These are phyloP conservation scores for Hesperophylax magnus DNA, from an alignment of 1,140 invertebrate genomes.

Conservation along the genomic window DNA sequence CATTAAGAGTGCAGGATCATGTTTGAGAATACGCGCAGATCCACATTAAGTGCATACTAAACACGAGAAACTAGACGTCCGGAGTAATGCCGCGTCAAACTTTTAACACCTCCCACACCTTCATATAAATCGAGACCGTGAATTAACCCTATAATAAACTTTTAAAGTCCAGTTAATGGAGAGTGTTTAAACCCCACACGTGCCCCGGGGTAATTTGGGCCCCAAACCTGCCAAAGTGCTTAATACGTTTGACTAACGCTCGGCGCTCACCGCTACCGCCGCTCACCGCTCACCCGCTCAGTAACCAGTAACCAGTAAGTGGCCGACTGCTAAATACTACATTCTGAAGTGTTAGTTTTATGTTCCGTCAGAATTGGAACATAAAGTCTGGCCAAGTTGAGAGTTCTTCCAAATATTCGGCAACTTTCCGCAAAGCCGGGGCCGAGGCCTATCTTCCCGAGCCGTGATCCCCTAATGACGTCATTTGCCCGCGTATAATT, in stretches of 20 bases:
- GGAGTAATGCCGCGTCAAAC: slow-evolving; percentile 21
- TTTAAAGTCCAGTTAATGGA: slow-evolving; percentile 40
- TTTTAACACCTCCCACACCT: slow-evolving; percentile 33
- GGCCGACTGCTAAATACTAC: slow-evolving; percentile 52
- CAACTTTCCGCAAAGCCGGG: background rate
- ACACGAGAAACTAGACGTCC: background rate
- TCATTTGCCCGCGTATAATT: slow-evolving; percentile 58
- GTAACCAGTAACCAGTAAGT: slow-evolving; percentile 31
- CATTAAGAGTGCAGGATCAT: no score
- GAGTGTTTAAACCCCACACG: slow-evolving; percentile 41
- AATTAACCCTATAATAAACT: slow-evolving; percentile 42
- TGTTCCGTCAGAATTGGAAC: slow-evolving; percentile 57
- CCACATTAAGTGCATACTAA: slow-evolving; percentile 8
- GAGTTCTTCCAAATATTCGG: background rate
- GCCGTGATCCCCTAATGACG: slow-evolving; percentile 51
- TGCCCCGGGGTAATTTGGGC: slow-evolving; percentile 31
- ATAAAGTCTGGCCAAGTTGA: slow-evolving; percentile 47
- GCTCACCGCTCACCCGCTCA: no score
- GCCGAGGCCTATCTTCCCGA: slow-evolving; percentile 7
- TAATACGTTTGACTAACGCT: slow-evolving; percentile 51
- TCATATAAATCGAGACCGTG: slow-evolving; percentile 15
- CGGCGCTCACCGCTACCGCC: background rate
- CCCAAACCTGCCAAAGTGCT: slow-evolving; percentile 45
- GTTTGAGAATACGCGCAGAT: no score
- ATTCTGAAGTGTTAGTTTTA: slow-evolving; percentile 51